These are phyloP conservation scores for Gobiocypris rarus DNA, from an alignment of 2,113 vertebrate species.

Conservation along the genomic window DNA sequence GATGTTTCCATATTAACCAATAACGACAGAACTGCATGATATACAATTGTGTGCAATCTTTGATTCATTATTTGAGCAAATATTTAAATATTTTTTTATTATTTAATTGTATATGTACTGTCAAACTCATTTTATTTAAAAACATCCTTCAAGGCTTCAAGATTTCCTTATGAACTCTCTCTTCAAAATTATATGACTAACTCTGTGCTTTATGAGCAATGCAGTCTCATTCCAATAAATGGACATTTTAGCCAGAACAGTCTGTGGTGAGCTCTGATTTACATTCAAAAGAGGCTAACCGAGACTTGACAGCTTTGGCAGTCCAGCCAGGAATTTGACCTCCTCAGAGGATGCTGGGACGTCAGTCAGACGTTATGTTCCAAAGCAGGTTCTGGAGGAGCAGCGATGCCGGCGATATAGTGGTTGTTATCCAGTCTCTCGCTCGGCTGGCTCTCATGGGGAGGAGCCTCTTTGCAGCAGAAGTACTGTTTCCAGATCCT, in stretches of 20 bases:
- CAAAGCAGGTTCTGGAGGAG: slow-evolving; percentile 17
- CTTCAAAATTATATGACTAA: not conserved
- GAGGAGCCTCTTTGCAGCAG: slow-evolving; percentile 80
- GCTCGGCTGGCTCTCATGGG: slow-evolving; percentile 70
- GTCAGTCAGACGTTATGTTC: slow-evolving; percentile 64
- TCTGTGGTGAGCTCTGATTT: slow-evolving; percentile 39
- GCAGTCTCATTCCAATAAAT: slow-evolving; percentile 21
- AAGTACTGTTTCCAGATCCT: slow-evolving; percentile 94
- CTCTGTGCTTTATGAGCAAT: not conserved
- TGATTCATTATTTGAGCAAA: slow-evolving; percentile 20
- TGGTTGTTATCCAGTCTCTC: slow-evolving; percentile 70
- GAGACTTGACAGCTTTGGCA: not conserved
- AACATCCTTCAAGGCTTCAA: slow-evolving; percentile 11
- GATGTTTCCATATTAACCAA: slow-evolving; percentile 3
- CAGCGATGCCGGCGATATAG: slow-evolving; percentile 36
- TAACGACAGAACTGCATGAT: not conserved
- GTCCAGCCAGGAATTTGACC: not conserved
- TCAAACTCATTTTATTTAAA: not conserved
- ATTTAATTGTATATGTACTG: not conserved
- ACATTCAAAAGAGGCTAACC: slow-evolving; percentile 49
- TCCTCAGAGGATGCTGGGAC: not conserved
- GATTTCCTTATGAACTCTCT: not conserved
- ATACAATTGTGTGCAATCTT: slow-evolving; percentile 15
- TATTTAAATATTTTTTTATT: not conserved
- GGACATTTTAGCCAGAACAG: not conserved